Evolutionary conservation across 2,888 invertebrate species (phyloP), one percentile per base, ranked within the genome.

Genomic region (Folsomia manolachei): DNA sequence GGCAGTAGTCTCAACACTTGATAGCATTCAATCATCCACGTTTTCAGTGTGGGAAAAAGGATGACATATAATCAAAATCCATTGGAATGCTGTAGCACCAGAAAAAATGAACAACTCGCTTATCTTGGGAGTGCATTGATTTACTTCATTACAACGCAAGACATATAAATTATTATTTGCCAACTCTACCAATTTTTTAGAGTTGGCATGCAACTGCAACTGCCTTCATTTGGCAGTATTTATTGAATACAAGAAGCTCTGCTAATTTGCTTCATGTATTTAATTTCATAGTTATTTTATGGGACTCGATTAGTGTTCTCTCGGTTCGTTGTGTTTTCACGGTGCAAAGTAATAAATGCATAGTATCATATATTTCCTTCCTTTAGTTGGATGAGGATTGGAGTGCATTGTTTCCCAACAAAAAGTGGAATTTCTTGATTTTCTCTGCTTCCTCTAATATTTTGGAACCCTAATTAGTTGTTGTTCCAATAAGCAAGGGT

Each of bases 361-460:
- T n/a, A n/a, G n/a, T n/a, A 56, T 56, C 18, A 56, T 18, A n/a
- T n/a, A 56, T 19, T 56, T 56, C 56, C 56, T 56, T 21, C 56
- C 39, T 39, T 14, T 39, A 4, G 14, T 39, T 9, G 14, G 14
- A 39, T 14, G 39, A 39, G 39, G 14, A 39, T 9, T 39, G 14
- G 4, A 21, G n/a, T 56, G 56, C 56, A 56, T 7, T 56, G 21
- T 19, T 19, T 56, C n/a, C n/a, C 14, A 39, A 56, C 19, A 56
- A 56, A 56, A 56, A 56, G 56, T 56, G 7, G 56, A 56, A 56
- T 14, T 56, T 56, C 56, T 56, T 56, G 11, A 56, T 56, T 56
- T n/a, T 21, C n/a, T n/a, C n/a, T n/a, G n/a, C n/a, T n/a, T n/a
- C 7, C 56, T 14, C 39, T 39, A 14, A 14, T 4, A 39, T 56